These are phyloP conservation scores for Drosophila pseudoananassae DNA, from an alignment of 1,140 invertebrate species.

Conservation along the genomic window DNA sequence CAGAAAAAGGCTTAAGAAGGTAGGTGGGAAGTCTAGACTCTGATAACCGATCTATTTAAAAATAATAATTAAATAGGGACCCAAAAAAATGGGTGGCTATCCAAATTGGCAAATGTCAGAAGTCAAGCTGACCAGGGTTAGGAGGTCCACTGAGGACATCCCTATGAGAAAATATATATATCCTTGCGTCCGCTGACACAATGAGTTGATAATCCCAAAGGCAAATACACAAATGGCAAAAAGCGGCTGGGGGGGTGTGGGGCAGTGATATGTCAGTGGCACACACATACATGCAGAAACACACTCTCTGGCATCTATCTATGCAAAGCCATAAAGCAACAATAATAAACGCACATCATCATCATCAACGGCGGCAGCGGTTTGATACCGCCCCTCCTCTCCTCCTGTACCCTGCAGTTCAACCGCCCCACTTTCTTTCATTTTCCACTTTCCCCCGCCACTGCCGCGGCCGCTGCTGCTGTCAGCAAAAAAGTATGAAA, in stretches of 20 bases:
- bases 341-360: constrained; percentile 82
- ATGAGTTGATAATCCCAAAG: constrained; percentile 79
- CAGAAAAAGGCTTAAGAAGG: no score
- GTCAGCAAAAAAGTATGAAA: constrained; percentile 80
- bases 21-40: no score
- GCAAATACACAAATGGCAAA: constrained; percentile 46
- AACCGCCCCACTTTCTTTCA: background rate
- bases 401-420: background rate
- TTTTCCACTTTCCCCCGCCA: constrained; percentile 2
- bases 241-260: background rate
- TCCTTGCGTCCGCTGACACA: constrained; percentile 47
- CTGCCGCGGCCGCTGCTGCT: constrained; percentile 38
- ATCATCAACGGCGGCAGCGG: constrained; percentile 50
- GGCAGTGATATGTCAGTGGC: constrained; percentile 31
- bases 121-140: constrained; percentile 15
- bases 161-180: constrained; percentile 25
- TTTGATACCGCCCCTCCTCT: constrained; percentile 1
- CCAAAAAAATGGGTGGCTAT: no score
- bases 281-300: constrained; percentile 33
- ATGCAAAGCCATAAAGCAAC: constrained; percentile 79
- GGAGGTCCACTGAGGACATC: constrained; percentile 17
- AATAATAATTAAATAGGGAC: no score
- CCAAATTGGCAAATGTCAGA: constrained; percentile 44
- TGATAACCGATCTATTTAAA: no score
- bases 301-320: constrained; percentile 44